phyloP scores from a whole-genome alignment of 2,113 vertebrate species.

The Pedionomus torquatus region DNA sequence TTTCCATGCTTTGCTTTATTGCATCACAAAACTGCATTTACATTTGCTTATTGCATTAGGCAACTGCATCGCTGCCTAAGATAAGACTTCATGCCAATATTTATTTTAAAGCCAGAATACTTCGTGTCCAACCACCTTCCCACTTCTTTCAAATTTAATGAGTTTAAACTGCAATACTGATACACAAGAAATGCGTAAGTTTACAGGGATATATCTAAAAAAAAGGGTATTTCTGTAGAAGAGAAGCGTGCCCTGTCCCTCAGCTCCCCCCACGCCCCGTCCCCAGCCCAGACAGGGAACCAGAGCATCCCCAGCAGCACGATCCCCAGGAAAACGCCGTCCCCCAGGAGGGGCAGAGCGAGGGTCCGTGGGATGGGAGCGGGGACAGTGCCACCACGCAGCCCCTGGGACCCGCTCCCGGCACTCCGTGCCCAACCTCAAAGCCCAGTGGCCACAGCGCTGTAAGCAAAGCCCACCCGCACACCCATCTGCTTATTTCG shows the following conservation, averaged over 20 bases:
- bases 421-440: background rate
- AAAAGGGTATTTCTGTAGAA: background rate
- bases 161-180: background rate
- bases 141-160: background rate
- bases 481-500: background rate
- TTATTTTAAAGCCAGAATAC: background rate
- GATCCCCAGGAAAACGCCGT: rapidly evolving
- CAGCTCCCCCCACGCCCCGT: background rate
- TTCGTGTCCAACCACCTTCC: rapidly evolving
- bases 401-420: rapidly evolving
- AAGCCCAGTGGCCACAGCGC: background rate
- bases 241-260: rapidly evolving
- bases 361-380: rapidly evolving
- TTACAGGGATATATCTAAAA: background rate
- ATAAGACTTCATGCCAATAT: background rate
- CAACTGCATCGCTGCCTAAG: background rate
- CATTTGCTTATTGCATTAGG: background rate
- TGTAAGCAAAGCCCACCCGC: background rate
- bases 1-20: background rate
- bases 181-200: background rate
- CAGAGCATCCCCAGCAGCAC: background rate
- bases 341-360: background rate
- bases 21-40: too few species aligned
- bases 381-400: rapidly evolving
- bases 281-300: background rate